phyloP scores from a whole-genome alignment of 2,888 invertebrate genomes.

The Hypomecis atomaria region DNA sequence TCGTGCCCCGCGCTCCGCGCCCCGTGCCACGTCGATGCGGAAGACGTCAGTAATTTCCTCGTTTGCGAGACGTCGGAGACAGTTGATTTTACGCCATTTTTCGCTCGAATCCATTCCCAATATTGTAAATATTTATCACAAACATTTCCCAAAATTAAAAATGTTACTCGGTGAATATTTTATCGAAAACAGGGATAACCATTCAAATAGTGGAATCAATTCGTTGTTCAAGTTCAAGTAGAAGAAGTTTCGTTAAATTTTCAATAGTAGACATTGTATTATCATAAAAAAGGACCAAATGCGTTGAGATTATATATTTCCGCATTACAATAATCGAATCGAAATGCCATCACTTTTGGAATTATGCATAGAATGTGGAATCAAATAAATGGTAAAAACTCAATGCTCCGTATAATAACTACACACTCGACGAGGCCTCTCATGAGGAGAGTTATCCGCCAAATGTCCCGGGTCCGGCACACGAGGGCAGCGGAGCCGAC shows the following conservation, averaged over 20 bases:
- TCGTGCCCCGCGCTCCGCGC: no score
- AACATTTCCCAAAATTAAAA: neutral
- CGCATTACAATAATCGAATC: neutral
- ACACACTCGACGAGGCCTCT: conserved; percentile 7
- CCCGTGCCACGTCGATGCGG: neutral
- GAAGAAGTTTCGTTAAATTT: no score
- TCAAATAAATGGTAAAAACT: neutral
- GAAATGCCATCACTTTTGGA: neutral
- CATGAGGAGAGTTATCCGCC: conserved; percentile 3
- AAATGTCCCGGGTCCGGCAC: conserved; percentile 12
- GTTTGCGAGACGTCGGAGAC: neutral
- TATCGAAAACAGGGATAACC: no score
- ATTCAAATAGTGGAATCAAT: no score
- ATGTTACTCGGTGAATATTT: neutral
- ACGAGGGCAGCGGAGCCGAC: neutral
- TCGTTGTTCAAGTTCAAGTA: no score
- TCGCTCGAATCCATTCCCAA: neutral
- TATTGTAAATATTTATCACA: neutral
- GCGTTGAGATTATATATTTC: no score
- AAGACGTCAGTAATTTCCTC: neutral
- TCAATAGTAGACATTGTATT: no score
- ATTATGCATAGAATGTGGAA: neutral
- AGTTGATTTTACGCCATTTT: neutral
- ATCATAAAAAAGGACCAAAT: no score
- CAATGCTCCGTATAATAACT: conserved; percentile 2